Percentiles rank a stretch among this genome's conserved stretches.
phyloP scores from a whole-genome alignment of 2,888 invertebrate species.

The Drosophila planitibia region DNA sequence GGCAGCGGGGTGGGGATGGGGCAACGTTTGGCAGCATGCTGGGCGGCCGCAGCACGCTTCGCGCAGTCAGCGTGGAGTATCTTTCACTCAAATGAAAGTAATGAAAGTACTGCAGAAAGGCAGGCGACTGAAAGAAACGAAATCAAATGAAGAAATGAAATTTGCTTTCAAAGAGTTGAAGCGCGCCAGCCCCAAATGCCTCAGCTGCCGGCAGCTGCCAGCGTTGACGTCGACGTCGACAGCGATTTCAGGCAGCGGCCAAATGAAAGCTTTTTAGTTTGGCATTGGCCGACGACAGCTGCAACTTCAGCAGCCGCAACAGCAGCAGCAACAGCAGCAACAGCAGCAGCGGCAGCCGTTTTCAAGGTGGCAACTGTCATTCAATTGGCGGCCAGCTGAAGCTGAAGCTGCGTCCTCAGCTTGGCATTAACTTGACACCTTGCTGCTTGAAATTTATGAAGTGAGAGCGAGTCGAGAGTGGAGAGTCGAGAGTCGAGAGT shows the following conservation, averaged over 20 bases:
- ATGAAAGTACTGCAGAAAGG: constrained; percentile 71
- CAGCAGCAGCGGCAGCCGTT: constrained; percentile 43
- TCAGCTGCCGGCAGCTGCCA: constrained; percentile 32
- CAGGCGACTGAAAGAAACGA: constrained; percentile 57
- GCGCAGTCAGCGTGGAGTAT: constrained; percentile 56
- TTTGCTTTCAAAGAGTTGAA: constrained; percentile 72
- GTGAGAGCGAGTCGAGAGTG: constrained; percentile 66
- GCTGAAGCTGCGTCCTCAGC: constrained; percentile 52
- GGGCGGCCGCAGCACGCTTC: constrained; percentile 37
- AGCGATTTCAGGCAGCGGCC: constrained; percentile 19
- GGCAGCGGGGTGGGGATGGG: neutral
- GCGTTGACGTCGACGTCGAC: neutral
- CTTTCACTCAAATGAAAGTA: constrained; percentile 81
- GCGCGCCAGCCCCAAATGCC: constrained; percentile 50
- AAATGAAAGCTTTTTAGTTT: constrained; percentile 73
- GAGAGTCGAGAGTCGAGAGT: constrained; percentile 19
- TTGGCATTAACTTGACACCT: constrained; percentile 80
- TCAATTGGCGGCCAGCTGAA: constrained; percentile 59
- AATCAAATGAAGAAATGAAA: constrained; percentile 82
- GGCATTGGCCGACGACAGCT: constrained; percentile 62
- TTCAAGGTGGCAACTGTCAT: constrained; percentile 80
- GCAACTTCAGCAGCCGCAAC: constrained; percentile 43
- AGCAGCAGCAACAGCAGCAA: constrained; percentile 21
- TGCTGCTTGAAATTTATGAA: constrained; percentile 74
- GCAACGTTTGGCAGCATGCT: constrained; percentile 42